Evolutionary conservation across 1,140 invertebrate species (phyloP).

Genomic region (Pinna nobilis): DNA sequence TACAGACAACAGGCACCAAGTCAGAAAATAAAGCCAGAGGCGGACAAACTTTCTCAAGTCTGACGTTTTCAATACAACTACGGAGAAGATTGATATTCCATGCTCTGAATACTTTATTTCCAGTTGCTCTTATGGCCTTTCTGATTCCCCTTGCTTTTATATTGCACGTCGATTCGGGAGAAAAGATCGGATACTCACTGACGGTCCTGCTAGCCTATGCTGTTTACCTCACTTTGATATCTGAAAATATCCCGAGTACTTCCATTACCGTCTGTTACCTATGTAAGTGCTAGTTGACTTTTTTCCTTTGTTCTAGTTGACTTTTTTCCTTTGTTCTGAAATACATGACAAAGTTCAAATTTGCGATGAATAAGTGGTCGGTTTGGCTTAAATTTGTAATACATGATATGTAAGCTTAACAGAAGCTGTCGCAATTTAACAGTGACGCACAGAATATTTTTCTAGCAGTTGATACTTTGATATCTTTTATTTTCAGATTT

Average conservation of each 20-base stretch:
- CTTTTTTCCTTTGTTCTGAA: not conserved
- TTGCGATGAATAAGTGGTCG: not conserved
- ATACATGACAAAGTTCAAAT: not conserved
- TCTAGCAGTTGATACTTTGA: not conserved
- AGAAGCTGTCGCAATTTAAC: not conserved
- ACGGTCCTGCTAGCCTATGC: slow-evolving; percentile 39
- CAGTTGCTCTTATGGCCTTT: slow-evolving; percentile 32
- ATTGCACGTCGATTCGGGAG: slow-evolving; percentile 31
- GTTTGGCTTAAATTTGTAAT: not conserved
- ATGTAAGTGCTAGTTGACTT: slow-evolving; percentile 9
- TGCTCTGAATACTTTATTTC: slow-evolving; percentile 34
- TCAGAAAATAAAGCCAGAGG: slow-evolving; percentile 1
- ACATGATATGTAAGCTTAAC: not conserved
- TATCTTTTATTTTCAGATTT: too few relatives aligned
- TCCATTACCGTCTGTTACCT: slow-evolving; percentile 32
- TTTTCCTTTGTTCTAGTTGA: too few relatives aligned
- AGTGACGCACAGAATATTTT: not conserved
- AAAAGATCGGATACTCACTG: slow-evolving; percentile 36
- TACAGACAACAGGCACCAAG: not conserved
- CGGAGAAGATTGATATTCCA: slow-evolving; percentile 31
- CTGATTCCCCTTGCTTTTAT: slow-evolving; percentile 35
- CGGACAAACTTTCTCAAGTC: slow-evolving; percentile 7
- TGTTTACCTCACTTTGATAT: slow-evolving; percentile 39
- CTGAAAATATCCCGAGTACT: slow-evolving; percentile 37
- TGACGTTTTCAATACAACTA: slow-evolving; percentile 17